These are phyloP conservation scores for Miichthys miiuy DNA, from an alignment of 2,797 vertebrate species.

Conservation along the genomic window DNA sequence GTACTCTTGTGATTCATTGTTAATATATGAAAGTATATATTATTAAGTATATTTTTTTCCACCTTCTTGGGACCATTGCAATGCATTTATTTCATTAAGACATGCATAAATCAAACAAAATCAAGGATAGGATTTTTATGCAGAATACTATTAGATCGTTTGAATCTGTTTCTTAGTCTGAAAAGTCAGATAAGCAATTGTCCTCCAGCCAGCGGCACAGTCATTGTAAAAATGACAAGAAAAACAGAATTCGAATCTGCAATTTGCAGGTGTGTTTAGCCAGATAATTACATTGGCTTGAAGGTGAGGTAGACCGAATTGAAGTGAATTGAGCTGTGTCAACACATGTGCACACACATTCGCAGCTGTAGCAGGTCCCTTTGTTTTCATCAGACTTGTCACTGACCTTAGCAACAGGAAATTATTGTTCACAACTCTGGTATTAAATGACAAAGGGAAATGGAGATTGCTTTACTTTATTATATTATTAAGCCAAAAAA, in stretches of 20 bases:
- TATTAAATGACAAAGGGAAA: constrained; percentile 29
- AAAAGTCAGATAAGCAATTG: not conserved
- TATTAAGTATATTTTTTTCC: not conserved
- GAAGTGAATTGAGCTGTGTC: constrained; percentile 40
- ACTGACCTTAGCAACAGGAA: constrained; percentile 52
- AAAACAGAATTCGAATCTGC: constrained; percentile 3
- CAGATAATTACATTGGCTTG: constrained; percentile 19
- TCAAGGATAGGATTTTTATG: not conserved
- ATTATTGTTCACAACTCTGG: constrained; percentile 29
- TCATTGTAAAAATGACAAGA: constrained; percentile 14
- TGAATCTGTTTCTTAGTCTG: not conserved
- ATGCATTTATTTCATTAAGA: not conserved
- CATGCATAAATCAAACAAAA: not conserved
- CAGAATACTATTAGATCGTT: not conserved
- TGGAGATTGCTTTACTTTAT: not conserved
- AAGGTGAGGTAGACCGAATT: constrained; percentile 36
- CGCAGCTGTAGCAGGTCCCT: constrained; percentile 2
- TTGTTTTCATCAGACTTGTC: constrained; percentile 43
- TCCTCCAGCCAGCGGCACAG: not conserved
- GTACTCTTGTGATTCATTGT: not conserved
- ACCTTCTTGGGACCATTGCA: not conserved
- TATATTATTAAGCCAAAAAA: not conserved
- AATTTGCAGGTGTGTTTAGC: constrained; percentile 10
- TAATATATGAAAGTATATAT: not conserved
- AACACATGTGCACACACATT: constrained; percentile 9